Evolutionary conservation across 2,797 vertebrate species (phyloP), one percentile per base, ranked within the genome.

Genomic region (Hippopotamyrus pictus): DNA sequence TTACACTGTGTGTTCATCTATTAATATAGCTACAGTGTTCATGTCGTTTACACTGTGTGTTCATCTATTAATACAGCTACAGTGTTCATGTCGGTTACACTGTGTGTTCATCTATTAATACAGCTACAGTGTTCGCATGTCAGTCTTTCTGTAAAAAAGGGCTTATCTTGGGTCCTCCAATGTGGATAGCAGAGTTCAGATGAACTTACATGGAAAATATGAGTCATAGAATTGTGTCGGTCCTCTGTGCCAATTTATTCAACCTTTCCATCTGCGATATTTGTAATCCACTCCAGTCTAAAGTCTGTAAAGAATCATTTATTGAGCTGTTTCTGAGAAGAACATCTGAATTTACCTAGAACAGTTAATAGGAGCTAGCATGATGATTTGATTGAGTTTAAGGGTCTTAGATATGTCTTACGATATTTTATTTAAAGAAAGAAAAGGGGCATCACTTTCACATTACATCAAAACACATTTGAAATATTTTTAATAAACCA

Each of bases 241-340:
- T 54, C 25, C 51, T 50, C 85, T 19, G 85, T 37, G 85, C 50
- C 85, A 86, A 17, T 86, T 86, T 57, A 54, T 54, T 86, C 85
- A 86, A 54, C 50, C 85, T 29, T 57, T 29, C 85, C 51, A 86
- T 54, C 51, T 86, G 54, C 25, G 57, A 33, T 62, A 9, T 65
- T 19, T 62, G 7, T 62, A 44, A 12, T 46, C 86, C 88, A 89
- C 87, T 91, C 92, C 86, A 88, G 87, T 93, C 89, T 91, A 17
- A 22, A 65, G 53, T 65, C 86, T 87, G 53, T 62, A 54, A 87
- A 44, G 57, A 62, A 41, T n/a, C 5, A 88, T 89, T 53, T 29
- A 88, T 37, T 89, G 54, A 69, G n/a, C 37, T 33, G 44, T 44
- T 79, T 85, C 6, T 50, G 82, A 46, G 11, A 33, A 51, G 82